These are phyloP conservation scores for Thereva nobilitata DNA, from an alignment of 2,888 invertebrate genomes.

Conservation along the genomic window DNA sequence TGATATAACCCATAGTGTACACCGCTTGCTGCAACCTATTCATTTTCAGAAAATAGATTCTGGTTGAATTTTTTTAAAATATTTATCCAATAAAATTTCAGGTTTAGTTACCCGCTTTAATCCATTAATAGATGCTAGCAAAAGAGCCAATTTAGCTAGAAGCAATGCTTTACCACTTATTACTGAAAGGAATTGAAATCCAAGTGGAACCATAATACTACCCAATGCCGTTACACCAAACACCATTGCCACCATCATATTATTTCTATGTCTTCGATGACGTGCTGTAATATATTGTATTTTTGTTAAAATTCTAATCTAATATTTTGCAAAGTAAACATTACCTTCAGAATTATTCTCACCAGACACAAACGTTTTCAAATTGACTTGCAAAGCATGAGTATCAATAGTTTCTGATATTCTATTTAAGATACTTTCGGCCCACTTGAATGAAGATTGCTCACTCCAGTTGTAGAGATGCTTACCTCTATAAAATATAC, in stretches of 20 bases:
- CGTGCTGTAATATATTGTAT: conserved; percentile 48
- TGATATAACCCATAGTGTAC: conserved; percentile 77
- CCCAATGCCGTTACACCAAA: conserved; percentile 77
- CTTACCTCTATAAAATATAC: neutral
- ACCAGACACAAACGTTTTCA: too few species aligned
- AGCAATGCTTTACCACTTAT: conserved; percentile 80
- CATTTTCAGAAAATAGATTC: conserved; percentile 47
- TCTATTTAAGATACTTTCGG: neutral
- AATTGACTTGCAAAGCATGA: too few species aligned
- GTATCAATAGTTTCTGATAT: neutral
- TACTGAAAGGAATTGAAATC: conserved; percentile 81
- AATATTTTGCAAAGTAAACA: neutral
- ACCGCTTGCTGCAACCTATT: conserved; percentile 70
- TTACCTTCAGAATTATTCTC: too few species aligned
- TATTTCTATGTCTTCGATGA: conserved; percentile 65
- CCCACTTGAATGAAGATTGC: neutral
- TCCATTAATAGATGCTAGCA: conserved; percentile 79
- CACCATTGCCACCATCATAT: conserved; percentile 77
- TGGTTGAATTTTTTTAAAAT: conserved; percentile 47
- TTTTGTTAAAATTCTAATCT: neutral
- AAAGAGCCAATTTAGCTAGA: conserved; percentile 78
- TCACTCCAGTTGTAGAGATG: neutral
- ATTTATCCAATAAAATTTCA: neutral
- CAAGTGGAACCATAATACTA: conserved; percentile 77
- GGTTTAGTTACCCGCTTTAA: conserved; percentile 66